Percentiles rank a stretch among this genome's conserved stretches.
phyloP scores from a whole-genome alignment of 2,113 vertebrate genomes.

The Arizona elegans region DNA sequence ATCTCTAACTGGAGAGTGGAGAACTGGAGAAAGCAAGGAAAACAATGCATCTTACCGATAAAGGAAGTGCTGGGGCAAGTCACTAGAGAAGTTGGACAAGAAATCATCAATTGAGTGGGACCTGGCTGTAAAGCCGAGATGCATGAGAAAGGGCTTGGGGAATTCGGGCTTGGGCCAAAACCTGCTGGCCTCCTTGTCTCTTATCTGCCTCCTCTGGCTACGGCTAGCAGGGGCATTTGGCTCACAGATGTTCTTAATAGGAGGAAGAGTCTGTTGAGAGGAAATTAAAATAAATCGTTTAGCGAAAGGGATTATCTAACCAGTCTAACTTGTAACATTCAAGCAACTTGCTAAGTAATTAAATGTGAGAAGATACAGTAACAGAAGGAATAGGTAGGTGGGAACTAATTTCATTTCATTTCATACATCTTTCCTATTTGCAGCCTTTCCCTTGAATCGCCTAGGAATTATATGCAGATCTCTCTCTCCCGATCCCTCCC shows the following conservation, averaged over 20 bases:
- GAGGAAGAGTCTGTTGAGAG: slow-evolving; percentile 80
- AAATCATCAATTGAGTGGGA: slow-evolving; percentile 75
- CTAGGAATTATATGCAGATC: not conserved
- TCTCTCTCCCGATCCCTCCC: not conserved
- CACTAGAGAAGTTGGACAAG: slow-evolving; percentile 66
- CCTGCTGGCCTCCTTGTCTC: slow-evolving; percentile 34
- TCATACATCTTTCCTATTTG: not conserved
- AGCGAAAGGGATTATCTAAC: not conserved
- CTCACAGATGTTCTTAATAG: slow-evolving; percentile 65
- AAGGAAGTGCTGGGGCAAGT: slow-evolving; percentile 70
- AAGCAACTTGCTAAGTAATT: not conserved
- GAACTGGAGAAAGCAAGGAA: not conserved
- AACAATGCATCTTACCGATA: slow-evolving; percentile 62
- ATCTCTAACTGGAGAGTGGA: not conserved
- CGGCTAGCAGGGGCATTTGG: slow-evolving; percentile 46
- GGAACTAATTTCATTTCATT: not conserved
- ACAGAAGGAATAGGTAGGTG: not conserved
- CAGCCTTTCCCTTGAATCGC: not conserved
- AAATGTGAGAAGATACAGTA: not conserved
- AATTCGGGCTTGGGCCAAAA: slow-evolving; percentile 66
- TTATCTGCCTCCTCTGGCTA: slow-evolving; percentile 44
- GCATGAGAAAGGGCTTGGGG: slow-evolving; percentile 74
- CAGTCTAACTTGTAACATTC: not conserved
- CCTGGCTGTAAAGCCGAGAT: slow-evolving; percentile 78
- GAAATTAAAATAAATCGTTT: not conserved